phyloP scores from a whole-genome alignment of 2,797 vertebrate species.

The Anabas testudineus region DNA sequence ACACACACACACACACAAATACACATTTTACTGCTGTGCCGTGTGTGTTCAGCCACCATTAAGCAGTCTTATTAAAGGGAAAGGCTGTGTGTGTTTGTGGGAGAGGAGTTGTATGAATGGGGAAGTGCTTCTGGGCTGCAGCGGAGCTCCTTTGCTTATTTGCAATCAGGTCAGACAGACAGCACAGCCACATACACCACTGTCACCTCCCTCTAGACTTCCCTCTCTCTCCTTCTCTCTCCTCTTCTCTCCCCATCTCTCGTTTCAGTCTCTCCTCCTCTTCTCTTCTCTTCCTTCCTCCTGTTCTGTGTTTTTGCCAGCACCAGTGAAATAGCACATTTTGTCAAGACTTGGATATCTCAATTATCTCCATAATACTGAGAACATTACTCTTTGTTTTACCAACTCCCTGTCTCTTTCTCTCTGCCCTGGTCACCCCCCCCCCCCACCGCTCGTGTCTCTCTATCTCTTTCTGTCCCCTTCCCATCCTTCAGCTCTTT shows the following conservation, averaged over 20 bases:
- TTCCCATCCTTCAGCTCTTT: conserved; percentile 8
- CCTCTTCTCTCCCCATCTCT: conserved; percentile 44
- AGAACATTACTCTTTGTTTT: conserved; percentile 67
- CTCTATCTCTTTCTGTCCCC: neutral
- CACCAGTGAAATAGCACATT: conserved; percentile 81
- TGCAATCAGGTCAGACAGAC: conserved; percentile 87
- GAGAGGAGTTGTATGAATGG: conserved; percentile 73
- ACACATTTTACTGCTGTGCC: conserved; percentile 58
- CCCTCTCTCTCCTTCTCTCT: conserved; percentile 30
- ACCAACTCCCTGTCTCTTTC: conserved; percentile 39
- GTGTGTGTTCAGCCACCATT: conserved; percentile 76
- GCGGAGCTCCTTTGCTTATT: conserved; percentile 83
- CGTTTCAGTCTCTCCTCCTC: conserved; percentile 49
- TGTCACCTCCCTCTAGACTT: conserved; percentile 84
- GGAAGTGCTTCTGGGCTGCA: conserved; percentile 81
- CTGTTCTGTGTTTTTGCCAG: conserved; percentile 55
- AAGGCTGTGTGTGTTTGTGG: conserved; percentile 63
- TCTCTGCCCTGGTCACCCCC: neutral
- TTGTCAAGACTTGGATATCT: conserved; percentile 83
- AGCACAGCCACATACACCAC: conserved; percentile 84
- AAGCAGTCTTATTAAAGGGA: conserved; percentile 81
- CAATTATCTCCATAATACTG: conserved; percentile 81
- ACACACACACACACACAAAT: conserved; percentile 10
- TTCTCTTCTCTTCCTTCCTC: conserved; percentile 23
- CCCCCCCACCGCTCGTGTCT: neutral